Evolutionary conservation across 2,797 vertebrate genomes (phyloP).

Genomic region (Lophotriccus pileatus): DNA sequence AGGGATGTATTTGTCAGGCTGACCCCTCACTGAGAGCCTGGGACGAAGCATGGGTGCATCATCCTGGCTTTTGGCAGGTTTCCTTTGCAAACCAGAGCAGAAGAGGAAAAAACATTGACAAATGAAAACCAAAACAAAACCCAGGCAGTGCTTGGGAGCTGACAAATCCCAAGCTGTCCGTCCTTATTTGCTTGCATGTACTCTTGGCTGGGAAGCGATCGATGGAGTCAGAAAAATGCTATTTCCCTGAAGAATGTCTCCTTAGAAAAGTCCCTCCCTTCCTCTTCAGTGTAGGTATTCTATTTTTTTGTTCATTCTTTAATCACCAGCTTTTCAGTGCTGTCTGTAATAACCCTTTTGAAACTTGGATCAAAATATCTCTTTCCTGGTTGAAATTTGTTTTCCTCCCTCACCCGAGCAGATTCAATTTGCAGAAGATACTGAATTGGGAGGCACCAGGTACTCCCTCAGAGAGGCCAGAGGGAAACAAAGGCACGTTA

Average conservation of each 20-base stretch:
- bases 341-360: conserved; percentile 24
- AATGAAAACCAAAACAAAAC: not conserved
- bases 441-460: not conserved
- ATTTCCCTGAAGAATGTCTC: not conserved
- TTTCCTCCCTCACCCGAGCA: not conserved
- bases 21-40: not conserved
- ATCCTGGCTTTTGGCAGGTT: not conserved
- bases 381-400: not conserved
- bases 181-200: not conserved
- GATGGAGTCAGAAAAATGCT: not conserved
- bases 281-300: not conserved
- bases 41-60: not conserved
- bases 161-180: not conserved
- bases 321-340: not conserved
- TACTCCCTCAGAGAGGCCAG: not conserved
- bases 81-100: not conserved
- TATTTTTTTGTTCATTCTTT: conserved; percentile 3
- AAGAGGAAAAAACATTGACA: not conserved
- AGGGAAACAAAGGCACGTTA: not conserved
- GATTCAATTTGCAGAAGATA: conserved; percentile 22
- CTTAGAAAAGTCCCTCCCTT: not conserved
- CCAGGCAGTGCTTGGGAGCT: not conserved
- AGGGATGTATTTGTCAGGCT: not conserved
- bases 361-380: conserved; percentile 9
- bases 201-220: not conserved